Percentiles rank a stretch among this genome's conserved stretches.
These are phyloP conservation scores for Rhingia rostrata DNA, from an alignment of 2,888 invertebrate genomes.

Conservation along the genomic window DNA sequence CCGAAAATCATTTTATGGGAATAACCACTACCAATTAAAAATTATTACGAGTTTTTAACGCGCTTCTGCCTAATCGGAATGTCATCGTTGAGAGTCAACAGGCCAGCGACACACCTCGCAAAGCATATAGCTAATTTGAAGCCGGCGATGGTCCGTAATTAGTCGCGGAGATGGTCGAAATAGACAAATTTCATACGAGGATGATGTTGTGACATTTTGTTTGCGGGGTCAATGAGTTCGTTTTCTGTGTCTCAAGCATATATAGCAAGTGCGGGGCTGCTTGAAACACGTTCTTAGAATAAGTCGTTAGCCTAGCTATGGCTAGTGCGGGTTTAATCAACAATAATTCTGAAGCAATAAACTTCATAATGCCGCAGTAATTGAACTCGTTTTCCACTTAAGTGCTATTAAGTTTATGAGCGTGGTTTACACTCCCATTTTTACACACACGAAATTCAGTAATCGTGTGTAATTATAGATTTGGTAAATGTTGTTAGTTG, in stretches of 20 bases:
- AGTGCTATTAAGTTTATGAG: constrained; percentile 38
- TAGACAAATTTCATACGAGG: constrained; percentile 52
- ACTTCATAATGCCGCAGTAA: constrained; percentile 57
- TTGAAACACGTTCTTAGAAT: constrained; percentile 43
- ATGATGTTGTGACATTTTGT: constrained; percentile 51
- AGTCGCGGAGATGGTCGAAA: constrained; percentile 62
- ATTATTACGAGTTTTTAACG: constrained; percentile 72
- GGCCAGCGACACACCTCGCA: constrained; percentile 24
- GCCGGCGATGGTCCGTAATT: constrained; percentile 27
- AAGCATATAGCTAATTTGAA: constrained; percentile 24
- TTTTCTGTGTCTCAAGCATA: not conserved
- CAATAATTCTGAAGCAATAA: constrained; percentile 55
- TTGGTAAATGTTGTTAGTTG: not conserved
- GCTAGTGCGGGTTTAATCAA: constrained; percentile 37
- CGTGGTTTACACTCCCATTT: constrained; percentile 32
- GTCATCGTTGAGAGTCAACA: constrained; percentile 40
- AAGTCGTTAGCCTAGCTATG: constrained; percentile 15
- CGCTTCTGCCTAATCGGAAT: constrained; percentile 68
- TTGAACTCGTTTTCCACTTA: constrained; percentile 50
- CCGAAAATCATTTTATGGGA: constrained; percentile 43
- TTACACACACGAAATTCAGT: not conserved
- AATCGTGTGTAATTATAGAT: not conserved
- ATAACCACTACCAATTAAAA: constrained; percentile 71
- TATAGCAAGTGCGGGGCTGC: constrained; percentile 13
- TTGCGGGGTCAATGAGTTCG: constrained; percentile 57